A percentile compares a stretch with the other conserved stretches of the same genome.
These are phyloP conservation scores for Drosophila falleni DNA, from an alignment of 2,888 invertebrate genomes.

Conservation along the genomic window DNA sequence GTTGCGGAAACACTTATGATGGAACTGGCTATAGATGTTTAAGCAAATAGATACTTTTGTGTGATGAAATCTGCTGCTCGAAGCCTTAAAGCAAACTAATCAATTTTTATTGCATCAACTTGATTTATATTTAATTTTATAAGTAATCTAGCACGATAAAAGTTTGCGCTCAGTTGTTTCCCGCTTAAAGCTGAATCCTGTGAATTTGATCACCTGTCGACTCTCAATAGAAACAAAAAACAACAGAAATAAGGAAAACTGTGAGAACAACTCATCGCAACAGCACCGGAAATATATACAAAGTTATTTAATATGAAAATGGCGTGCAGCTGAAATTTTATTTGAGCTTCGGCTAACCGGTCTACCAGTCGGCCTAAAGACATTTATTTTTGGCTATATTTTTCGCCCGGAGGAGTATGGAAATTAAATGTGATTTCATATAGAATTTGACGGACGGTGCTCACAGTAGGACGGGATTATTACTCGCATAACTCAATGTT, in stretches of 20 bases:
- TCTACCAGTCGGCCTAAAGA: constrained; percentile 55
- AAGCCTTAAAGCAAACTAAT: background rate
- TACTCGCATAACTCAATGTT: constrained; percentile 1
- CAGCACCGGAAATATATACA: constrained; percentile 70
- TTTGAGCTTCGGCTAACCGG: constrained; percentile 66
- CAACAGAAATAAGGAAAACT: constrained; percentile 9
- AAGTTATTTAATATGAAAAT: constrained; percentile 81
- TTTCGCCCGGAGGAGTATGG: constrained; percentile 40
- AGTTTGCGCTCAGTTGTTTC: constrained; percentile 21
- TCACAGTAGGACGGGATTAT: constrained; percentile 23
- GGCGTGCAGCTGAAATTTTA: constrained; percentile 74
- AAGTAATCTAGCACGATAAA: constrained; percentile 2
- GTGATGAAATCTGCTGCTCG: background rate
- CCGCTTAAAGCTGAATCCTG: constrained; percentile 47
- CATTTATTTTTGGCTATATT: constrained; percentile 59
- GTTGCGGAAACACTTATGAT: constrained; percentile 5
- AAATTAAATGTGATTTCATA: constrained; percentile 60
- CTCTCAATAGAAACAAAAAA: constrained; percentile 46
- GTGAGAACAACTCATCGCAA: constrained; percentile 46
- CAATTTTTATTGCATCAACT: background rate
- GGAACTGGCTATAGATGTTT: background rate
- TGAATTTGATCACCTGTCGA: constrained; percentile 73
- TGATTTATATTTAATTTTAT: constrained; percentile 11
- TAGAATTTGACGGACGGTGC: constrained; percentile 64
- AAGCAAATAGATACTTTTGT: background rate